Evolutionary conservation across 2,888 invertebrate species (phyloP), one percentile per base, ranked within the genome.

Genomic region (Pterostichus madidus): DNA sequence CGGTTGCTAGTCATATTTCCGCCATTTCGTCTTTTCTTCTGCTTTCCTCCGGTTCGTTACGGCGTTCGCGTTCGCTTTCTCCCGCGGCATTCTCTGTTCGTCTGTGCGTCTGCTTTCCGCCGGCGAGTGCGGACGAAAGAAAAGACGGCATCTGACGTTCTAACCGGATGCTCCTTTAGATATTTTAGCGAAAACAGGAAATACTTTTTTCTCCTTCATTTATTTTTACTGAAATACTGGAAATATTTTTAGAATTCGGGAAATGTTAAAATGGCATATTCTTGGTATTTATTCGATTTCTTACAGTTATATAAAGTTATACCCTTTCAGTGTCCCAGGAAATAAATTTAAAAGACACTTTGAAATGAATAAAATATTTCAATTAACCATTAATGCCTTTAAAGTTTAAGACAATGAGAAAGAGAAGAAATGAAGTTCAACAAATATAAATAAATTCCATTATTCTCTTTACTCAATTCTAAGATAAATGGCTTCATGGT

Each of bases 1-100:
- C 68, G 68, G 68, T 71, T 39, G 44, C 11, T 71, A 44, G 68
- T 71, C 68, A 71, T 71, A 71, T 71, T 71, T 71, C 68, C 56
- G 56, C 56, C 8, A 17, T 56, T 56, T 17, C 56, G 3, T 49
- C 13, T n/a, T 11, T 44, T 44, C 44, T 1, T 8, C 39, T 7
- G 8, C 39, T 39, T 8, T 39, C 39, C 8, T 39, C 24, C 24
- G 24, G 24, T 49, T 13, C 17, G 56, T 39, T 39, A 17, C 56
- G 13, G 56, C 10, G 5, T 56, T 56, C 17, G 15, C 56, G 0
- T 56, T 56, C 17, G 56, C 52, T 39, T 49, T 11, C 11, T 2
- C 49, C 0, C 49, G 49, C 13, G n/a, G 11, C 13, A 10, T 49
- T 49, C 49, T 49, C 49, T 5, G 11, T 10, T 44, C 44, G 44